Evolutionary conservation across 1,140 invertebrate genomes (phyloP), one percentile per base, ranked within the genome.

Genomic region (Trissolcus basalis): DNA sequence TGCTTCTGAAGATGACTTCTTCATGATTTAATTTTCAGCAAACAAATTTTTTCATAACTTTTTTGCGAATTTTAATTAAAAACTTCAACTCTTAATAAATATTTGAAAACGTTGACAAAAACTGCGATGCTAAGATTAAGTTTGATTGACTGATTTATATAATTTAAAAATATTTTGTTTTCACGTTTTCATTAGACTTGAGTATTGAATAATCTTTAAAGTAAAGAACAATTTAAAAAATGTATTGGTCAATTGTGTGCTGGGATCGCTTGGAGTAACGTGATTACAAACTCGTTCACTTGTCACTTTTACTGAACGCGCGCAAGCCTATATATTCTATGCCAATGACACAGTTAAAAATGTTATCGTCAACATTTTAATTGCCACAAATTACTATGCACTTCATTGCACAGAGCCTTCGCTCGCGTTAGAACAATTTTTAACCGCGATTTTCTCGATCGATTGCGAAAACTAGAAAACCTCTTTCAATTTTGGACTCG

Each of bases 231-330:
- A n/a, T 32, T 74, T 79, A 72, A 77, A 81, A 81, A 82, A 79
- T 10, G 77, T 77, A 81, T 70, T 65, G 48, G 41, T 41, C 58
- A 76, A 78, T 81, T 82, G n/a, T 39, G 3, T 82, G 81, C 81
- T 82, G 79, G 78, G 60, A 41, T 58, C 49, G 56, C 43, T 15
- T 77, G 77, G 72, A 67, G 64, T 53, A 54, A 39, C 39, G 59
- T 43, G 32, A 45, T 48, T 65, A 58, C 43, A 45, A 65, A 58
- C 53, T 51, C 51, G 39, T 50, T 67, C 50, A 27, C 58, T 70
- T 69, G 47, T 49, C 55, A 70, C 67, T 70, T 67, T 67, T 61
- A 67, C 51, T 45, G 39, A 13, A 6, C 12, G 4, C 10, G 15
- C n/a, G 12, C 15, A 47, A 44, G 36, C 15, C 43, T 56, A 19